Conservation (phyloP, 1,140 invertebrate genomes). For the Oscheius sp. region DNA sequence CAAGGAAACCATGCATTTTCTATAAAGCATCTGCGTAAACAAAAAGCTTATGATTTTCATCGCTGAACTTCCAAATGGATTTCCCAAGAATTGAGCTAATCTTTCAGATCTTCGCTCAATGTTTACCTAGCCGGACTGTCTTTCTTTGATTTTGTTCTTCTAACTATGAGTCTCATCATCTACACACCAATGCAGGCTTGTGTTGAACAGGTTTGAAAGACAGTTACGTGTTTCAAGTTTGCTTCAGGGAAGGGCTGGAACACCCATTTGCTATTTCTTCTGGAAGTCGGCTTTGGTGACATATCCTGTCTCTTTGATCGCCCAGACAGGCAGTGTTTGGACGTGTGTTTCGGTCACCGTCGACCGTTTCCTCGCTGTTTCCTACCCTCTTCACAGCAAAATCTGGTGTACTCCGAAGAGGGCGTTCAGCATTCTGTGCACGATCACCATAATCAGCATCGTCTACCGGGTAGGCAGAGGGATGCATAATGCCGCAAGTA, state of each 20-base stretch:
- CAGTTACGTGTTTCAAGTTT: not conserved
- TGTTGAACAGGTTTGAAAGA: slow-evolving; percentile 41
- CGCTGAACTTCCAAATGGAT: too few species aligned
- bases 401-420: slow-evolving; percentile 44
- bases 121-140: slow-evolving; percentile 58
- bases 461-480: slow-evolving; percentile 12
- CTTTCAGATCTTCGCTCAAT: slow-evolving; percentile 53
- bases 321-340: slow-evolving; percentile 57
- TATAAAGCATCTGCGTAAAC: too few species aligned
- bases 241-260: slow-evolving; percentile 36
- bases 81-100: too few species aligned
- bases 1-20: too few species aligned
- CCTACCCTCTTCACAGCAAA: slow-evolving; percentile 55
- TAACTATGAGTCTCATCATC: slow-evolving; percentile 53
- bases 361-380: slow-evolving; percentile 55
- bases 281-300: slow-evolving; percentile 56
- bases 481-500: not conserved
- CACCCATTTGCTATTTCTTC: slow-evolving; percentile 54
- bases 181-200: slow-evolving; percentile 58
- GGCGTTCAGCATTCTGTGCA: slow-evolving; percentile 21
- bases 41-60: too few species aligned
- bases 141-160: slow-evolving; percentile 54
- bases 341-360: slow-evolving; percentile 59
- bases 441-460: slow-evolving; percentile 33
- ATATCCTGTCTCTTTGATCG: slow-evolving; percentile 56